Base-by-base conservation (phyloP, 2,113 vertebrate genomes). In the Nanger granti region DNA sequence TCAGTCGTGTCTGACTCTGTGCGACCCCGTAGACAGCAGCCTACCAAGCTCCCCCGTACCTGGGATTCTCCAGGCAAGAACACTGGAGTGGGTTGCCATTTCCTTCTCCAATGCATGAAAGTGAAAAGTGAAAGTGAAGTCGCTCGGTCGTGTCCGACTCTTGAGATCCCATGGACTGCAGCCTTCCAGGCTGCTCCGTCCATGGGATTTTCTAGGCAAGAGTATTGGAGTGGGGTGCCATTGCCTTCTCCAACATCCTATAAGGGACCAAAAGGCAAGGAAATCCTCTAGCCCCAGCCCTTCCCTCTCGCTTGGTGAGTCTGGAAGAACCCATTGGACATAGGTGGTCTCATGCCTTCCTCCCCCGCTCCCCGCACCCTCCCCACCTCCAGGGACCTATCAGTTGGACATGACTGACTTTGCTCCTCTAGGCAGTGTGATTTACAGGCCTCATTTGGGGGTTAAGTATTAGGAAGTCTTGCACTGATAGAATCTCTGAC, bases 311-410 rank as follows among this genome's bases (percentile, higher is more conserved):
- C 13, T 17, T 87, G 89, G 11, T 20, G 14, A 88, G 34, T 29
- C 24, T 41, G 73, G 22, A 69, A 73, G 60, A 29, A 29, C 44
- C 87, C 85, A 80, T 0, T n/a, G 49, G 28, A 34, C 52, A 62
- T 2, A 26, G 47, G 17, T 7, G 31, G 34, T 84, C 3, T 31
- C 49, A 83, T 3, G 2, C 80, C 80, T 83, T 83, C 47, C 47
- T 31, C 3, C 6, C 9, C 29, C 0, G 0, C 20, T 5, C 64
- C 29, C 17, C 1, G 4, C 26, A 6, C 11, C 60, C 60, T 29
- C 60, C 12, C 5, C 29, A 47, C 41, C 59, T 89, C 28, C 6
- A 79, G 85, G 55, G 8, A 20, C 64, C 66, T 66, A 15, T 66
- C 64, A 66, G 64, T 34, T 66, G 64, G 64, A n/a, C 3, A 34